These are phyloP conservation scores for Doryteuthis pealeii DNA, from an alignment of 1,140 invertebrate genomes.

Conservation along the genomic window DNA sequence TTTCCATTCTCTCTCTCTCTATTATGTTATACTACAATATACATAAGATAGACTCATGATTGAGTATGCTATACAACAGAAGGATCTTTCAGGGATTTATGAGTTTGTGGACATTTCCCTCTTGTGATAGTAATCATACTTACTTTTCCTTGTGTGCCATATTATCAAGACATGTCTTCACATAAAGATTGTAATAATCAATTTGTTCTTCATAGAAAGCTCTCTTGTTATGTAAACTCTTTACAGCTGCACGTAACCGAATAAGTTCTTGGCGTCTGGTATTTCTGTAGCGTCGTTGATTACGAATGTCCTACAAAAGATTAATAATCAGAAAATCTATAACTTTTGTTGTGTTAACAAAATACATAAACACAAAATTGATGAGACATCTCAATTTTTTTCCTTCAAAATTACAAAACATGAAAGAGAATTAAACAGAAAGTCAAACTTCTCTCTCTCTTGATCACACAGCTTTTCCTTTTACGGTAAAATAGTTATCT, in stretches of 20 bases:
- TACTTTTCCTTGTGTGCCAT: slow-evolving; percentile 72
- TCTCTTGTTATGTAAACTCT: slow-evolving; percentile 71
- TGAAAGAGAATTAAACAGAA: neutral
- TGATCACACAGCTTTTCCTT: too few species aligned
- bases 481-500: too few species aligned
- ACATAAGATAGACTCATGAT: too few species aligned
- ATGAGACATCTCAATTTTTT: slow-evolving; percentile 1
- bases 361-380: neutral
- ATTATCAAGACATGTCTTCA: slow-evolving; percentile 75
- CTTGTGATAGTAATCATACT: slow-evolving; percentile 32
- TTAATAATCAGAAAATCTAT: neutral
- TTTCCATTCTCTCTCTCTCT: too few species aligned
- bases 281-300: slow-evolving; percentile 58
- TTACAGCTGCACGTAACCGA: slow-evolving; percentile 69
- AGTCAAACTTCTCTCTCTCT: neutral
- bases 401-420: neutral
- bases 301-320: slow-evolving; percentile 56
- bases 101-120: neutral
- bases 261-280: slow-evolving; percentile 66
- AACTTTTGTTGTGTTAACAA: slow-evolving; percentile 7
- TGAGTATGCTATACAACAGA: too few species aligned
- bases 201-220: slow-evolving; percentile 78
- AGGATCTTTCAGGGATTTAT: too few species aligned
- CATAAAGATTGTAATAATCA: slow-evolving; percentile 77
- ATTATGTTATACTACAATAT: too few species aligned